Percentiles rank a stretch among this genome's conserved stretches.
These are phyloP conservation scores for Poecile montanus DNA, from an alignment of 2,797 vertebrate genomes.

Conservation along the genomic window DNA sequence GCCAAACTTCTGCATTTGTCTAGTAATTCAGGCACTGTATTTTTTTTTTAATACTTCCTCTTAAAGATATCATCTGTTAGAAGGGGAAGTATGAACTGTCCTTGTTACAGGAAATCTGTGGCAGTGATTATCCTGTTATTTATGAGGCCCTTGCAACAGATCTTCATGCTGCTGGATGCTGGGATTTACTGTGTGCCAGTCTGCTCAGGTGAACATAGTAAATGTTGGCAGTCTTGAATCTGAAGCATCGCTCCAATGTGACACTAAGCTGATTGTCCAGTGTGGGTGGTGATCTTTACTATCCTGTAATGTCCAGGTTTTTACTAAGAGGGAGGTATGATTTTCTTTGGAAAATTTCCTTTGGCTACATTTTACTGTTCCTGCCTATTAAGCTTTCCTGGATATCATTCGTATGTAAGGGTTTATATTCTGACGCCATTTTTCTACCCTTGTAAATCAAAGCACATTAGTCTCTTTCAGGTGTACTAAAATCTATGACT, in stretches of 20 bases:
- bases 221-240: neutral
- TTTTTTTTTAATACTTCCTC: neutral
- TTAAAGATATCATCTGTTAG: neutral
- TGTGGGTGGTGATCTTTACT: neutral
- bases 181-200: neutral
- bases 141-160: neutral
- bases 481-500: neutral
- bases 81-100: conserved; percentile 10
- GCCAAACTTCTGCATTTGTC: neutral
- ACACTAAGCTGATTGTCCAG: neutral
- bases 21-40: neutral
- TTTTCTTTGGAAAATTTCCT: neutral
- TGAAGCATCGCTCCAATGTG: neutral
- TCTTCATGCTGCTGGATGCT: neutral
- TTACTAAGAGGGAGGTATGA: neutral
- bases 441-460: neutral
- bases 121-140: neutral
- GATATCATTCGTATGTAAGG: neutral
- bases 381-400: neutral
- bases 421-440: neutral
- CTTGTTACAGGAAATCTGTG: neutral
- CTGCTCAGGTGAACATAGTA: neutral
- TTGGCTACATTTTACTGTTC: neutral
- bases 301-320: neutral
- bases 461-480: neutral